Evolutionary conservation across 2,797 vertebrate species (phyloP).

Genomic region (Myotis planiceps): DNA sequence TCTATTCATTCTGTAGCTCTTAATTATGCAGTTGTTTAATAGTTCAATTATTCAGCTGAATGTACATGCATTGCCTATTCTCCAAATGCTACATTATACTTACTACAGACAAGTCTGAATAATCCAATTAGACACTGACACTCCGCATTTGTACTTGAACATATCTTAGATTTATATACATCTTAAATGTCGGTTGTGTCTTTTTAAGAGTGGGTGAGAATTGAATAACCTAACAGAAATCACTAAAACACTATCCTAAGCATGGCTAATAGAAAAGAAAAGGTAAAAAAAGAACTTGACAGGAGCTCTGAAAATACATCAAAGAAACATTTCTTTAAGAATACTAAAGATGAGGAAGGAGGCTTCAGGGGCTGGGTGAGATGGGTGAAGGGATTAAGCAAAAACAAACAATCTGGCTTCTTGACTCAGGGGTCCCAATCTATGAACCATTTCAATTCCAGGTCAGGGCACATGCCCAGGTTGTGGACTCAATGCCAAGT

Average conservation of each 20-base stretch:
- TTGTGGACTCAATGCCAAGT: no score
- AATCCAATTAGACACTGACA: conserved; percentile 35
- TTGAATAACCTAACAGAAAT: background rate
- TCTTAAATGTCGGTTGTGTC: background rate
- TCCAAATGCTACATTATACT: conserved; percentile 33
- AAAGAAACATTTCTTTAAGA: background rate
- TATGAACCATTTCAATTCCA: no score
- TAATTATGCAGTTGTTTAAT: conserved; percentile 61
- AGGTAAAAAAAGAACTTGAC: background rate
- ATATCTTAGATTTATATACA: conserved; percentile 33
- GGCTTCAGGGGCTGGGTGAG: no score
- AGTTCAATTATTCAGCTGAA: conserved; percentile 59
- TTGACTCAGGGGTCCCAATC: no score
- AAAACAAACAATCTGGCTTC: background rate
- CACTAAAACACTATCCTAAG: background rate
- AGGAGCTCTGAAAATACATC: background rate
- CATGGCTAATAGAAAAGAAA: background rate
- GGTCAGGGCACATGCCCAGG: no score
- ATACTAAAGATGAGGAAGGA: background rate
- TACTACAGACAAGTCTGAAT: background rate
- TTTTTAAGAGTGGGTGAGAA: conserved; percentile 15
- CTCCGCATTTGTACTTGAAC: conserved; percentile 18
- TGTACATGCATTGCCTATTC: background rate
- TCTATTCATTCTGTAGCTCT: conserved; percentile 19
- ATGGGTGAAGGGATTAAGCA: background rate